These are phyloP conservation scores for Microtus oregoni DNA, from an alignment of 2,113 vertebrate genomes.

Conservation along the genomic window DNA sequence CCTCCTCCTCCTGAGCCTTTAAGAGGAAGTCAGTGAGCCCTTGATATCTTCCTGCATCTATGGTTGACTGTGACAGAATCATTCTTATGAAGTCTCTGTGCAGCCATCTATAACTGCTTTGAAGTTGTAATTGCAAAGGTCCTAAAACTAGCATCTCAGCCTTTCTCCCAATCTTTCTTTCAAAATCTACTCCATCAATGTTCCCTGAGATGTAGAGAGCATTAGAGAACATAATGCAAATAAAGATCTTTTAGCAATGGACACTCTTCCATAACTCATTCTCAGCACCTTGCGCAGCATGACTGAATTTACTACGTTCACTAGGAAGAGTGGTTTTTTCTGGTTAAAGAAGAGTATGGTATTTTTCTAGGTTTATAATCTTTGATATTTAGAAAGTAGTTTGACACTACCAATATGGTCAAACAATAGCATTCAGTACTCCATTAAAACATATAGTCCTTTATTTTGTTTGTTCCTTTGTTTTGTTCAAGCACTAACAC, in stretches of 20 bases:
- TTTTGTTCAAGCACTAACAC: not conserved
- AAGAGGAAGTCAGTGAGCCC: not conserved
- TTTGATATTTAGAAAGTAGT: not conserved
- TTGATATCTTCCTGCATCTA: no score
- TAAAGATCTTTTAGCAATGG: not conserved
- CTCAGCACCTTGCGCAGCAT: not conserved
- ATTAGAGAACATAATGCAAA: not conserved
- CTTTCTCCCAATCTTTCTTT: not conserved
- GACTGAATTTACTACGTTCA: not conserved
- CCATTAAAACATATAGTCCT: not conserved
- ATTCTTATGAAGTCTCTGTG: not conserved
- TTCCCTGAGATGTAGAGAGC: no score
- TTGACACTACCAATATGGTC: not conserved
- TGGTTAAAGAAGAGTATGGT: not conserved
- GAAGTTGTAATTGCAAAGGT: not conserved
- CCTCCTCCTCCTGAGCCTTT: not conserved
- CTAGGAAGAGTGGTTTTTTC: not conserved
- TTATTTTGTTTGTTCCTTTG: not conserved
- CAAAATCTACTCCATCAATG: not conserved
- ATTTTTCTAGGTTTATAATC: not conserved
- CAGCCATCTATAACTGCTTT: not conserved
- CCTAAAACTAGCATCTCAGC: not conserved
- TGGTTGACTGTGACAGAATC: not conserved
- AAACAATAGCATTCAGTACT: not conserved
- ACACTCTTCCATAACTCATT: not conserved